phyloP scores from a whole-genome alignment of 2,797 vertebrate species.

The Adelosebastes latens region DNA sequence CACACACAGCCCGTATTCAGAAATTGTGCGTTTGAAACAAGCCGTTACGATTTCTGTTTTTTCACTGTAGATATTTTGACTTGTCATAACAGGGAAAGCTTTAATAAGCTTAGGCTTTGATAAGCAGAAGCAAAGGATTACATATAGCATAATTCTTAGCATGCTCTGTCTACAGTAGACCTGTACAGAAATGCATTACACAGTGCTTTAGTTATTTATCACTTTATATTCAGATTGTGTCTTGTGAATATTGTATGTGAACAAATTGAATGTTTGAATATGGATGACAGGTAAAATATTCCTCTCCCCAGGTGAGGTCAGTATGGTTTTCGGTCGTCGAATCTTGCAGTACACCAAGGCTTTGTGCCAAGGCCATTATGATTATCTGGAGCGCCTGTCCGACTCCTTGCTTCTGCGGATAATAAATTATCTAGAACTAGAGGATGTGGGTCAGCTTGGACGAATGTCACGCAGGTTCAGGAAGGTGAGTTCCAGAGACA shows the following conservation, averaged over 20 bases:
- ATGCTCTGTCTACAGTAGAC: not conserved
- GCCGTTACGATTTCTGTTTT: too few species aligned
- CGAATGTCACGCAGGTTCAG: conserved; percentile 83
- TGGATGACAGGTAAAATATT: not conserved
- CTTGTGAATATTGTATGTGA: not conserved
- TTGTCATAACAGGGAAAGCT: not conserved
- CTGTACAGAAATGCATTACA: not conserved
- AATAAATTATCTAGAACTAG: conserved; percentile 86
- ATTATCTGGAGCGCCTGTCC: conserved; percentile 87
- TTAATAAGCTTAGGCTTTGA: not conserved
- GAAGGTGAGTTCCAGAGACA: conserved; percentile 72
- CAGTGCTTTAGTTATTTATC: not conserved
- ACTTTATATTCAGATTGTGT: not conserved
- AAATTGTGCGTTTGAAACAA: too few species aligned
- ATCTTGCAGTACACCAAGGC: conserved; percentile 81
- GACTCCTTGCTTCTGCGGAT: conserved; percentile 84
- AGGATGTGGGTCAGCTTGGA: conserved; percentile 85
- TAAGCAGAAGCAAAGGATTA: not conserved
- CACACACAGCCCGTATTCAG: too few species aligned
- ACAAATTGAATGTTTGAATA: not conserved
- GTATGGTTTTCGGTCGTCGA: conserved; percentile 78
- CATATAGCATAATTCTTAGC: not conserved
- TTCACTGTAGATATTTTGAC: not conserved
- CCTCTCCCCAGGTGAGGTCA: conserved; percentile 79
- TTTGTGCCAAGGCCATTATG: conserved; percentile 84